phyloP scores from a whole-genome alignment of 2,797 vertebrate species.

The Chrosomus eos region DNA sequence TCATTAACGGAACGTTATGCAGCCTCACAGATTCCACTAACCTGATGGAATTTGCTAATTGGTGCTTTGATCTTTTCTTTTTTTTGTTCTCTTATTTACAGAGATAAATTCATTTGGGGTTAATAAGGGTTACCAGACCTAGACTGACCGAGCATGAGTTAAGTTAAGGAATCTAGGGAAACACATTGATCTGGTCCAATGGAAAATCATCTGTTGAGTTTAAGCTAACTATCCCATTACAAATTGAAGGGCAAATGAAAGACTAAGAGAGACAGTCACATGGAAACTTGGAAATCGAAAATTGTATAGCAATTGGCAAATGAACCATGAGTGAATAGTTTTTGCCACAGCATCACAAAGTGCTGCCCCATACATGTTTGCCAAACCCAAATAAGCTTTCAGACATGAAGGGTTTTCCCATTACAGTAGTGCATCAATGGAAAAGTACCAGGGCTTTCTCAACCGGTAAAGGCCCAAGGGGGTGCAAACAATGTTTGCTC shows the following conservation, averaged over 20 bases:
- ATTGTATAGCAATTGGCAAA: slow-evolving; percentile 28
- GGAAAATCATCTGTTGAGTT: slow-evolving; percentile 52
- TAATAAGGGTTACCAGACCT: slow-evolving; percentile 15
- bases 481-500: slow-evolving; percentile 76
- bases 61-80: slow-evolving; percentile 4
- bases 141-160: slow-evolving; percentile 24
- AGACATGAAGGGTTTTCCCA: slow-evolving; percentile 51
- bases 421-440: slow-evolving; percentile 60
- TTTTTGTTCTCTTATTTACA: slow-evolving; percentile 14
- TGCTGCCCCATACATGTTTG: slow-evolving; percentile 38
- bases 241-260: slow-evolving; percentile 52
- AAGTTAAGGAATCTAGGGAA: slow-evolving; percentile 28
- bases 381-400: slow-evolving; percentile 53
- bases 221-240: slow-evolving; percentile 31
- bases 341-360: slow-evolving; percentile 39
- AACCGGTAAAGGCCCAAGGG: slow-evolving; percentile 42
- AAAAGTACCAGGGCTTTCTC: slow-evolving; percentile 72
- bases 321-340: slow-evolving; percentile 48
- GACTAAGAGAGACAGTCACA: slow-evolving; percentile 40
- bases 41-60: slow-evolving; percentile 43
- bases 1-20: slow-evolving; percentile 17
- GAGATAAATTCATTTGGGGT: slow-evolving; percentile 33
- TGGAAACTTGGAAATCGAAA: slow-evolving; percentile 48
- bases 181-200: slow-evolving; percentile 49
- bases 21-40: slow-evolving; percentile 19